Conservation (phyloP, 2,113 vertebrate genomes). For the Calidris pygmaea region DNA sequence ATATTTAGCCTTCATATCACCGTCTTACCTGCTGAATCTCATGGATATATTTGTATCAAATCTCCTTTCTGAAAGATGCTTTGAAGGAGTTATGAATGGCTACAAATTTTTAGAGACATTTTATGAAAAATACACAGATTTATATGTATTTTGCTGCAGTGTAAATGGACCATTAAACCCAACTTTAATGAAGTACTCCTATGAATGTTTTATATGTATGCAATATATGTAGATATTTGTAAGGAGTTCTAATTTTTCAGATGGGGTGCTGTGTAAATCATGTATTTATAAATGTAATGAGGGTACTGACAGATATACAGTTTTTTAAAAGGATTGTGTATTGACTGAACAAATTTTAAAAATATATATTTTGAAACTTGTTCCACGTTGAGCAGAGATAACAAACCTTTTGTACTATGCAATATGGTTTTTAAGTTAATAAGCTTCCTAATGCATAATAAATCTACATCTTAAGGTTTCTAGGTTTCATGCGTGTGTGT, state of each 20-base stretch:
- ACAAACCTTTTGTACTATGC: conserved; percentile 77
- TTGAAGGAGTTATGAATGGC: conserved; percentile 50
- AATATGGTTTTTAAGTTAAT: conserved; percentile 75
- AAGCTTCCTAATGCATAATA: conserved; percentile 78
- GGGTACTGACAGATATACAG: conserved; percentile 70
- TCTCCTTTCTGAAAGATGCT: conserved; percentile 50
- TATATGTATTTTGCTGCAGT: conserved; percentile 77
- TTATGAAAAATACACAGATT: conserved; percentile 72
- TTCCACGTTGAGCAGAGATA: conserved; percentile 65
- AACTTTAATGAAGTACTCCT: conserved; percentile 67
- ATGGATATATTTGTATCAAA: conserved; percentile 39
- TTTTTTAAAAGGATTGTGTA: conserved; percentile 81
- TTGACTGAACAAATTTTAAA: conserved; percentile 73
- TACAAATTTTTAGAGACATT: conserved; percentile 71
- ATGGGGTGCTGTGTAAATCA: conserved; percentile 76
- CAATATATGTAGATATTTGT: conserved; percentile 77
- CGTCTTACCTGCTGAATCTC: conserved; percentile 52
- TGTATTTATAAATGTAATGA: conserved; percentile 80
- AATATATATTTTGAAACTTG: conserved; percentile 80
- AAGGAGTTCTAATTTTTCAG: conserved; percentile 69
- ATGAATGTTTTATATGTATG: conserved; percentile 79
- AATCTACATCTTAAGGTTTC: conserved; percentile 67
- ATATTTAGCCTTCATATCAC: conserved; percentile 48
- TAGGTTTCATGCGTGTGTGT: background rate
- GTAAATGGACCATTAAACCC: conserved; percentile 66